Evolutionary conservation across 1,140 invertebrate species (phyloP).

Genomic region (Platorchestia sp.): DNA sequence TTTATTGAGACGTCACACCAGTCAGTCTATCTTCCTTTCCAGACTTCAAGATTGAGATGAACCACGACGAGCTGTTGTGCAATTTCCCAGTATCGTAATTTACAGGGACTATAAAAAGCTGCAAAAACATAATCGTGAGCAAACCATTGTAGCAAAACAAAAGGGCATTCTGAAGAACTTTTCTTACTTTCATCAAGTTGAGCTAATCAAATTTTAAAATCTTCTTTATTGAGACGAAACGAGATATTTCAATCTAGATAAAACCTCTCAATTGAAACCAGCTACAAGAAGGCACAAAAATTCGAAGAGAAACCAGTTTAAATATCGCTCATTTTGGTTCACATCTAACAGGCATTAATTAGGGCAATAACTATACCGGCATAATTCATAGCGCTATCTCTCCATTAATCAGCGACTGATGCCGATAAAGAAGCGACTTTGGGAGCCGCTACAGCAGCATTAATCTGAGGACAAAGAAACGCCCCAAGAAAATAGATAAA

Average conservation of each 20-base stretch:
- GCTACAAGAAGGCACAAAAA: too few species aligned
- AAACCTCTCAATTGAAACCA: background rate
- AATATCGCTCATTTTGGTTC: too few species aligned
- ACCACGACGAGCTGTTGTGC: background rate
- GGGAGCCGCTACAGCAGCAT: background rate
- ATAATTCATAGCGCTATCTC: background rate
- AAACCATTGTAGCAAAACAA: background rate
- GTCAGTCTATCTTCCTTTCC: background rate
- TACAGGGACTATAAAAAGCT: background rate
- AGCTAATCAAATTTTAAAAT: background rate
- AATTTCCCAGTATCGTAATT: background rate
- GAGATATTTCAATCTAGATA: background rate
- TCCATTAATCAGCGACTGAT: constrained; percentile 26
- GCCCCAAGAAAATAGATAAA: constrained; percentile 11
- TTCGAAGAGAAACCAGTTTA: background rate
- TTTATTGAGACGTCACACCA: constrained; percentile 44
- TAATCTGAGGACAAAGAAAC: constrained; percentile 48
- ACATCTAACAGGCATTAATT: background rate
- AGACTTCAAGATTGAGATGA: constrained; percentile 1
- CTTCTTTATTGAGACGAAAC: background rate
- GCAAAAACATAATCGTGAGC: background rate
- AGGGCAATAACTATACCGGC: background rate
- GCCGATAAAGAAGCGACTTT: background rate
- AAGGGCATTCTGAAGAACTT: background rate
- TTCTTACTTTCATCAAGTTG: background rate